Evolutionary conservation across 1,140 invertebrate species (phyloP), one percentile per base, ranked within the genome.

Genomic region (Caenorhabditis briggsae): DNA sequence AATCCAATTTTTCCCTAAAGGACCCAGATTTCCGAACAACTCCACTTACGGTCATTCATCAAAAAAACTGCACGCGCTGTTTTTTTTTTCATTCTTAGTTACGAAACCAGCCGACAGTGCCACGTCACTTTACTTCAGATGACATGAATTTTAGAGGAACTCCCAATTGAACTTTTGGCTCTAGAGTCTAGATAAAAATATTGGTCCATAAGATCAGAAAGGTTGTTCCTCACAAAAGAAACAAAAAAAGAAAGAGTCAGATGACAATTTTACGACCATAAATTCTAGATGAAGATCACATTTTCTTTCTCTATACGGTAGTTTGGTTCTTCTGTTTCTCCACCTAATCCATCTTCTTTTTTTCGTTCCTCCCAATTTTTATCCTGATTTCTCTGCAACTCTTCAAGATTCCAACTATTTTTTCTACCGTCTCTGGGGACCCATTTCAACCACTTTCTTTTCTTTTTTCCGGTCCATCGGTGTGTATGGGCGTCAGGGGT

Each of bases 401-500:
- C 70, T 5, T 78, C 9, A 20, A 50, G 46, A 78, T 23, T 2
- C 23, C 0, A 50, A 20, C 70, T 78, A 41, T 78, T 50, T 78
- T 5, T 41, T 23, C 14, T 50, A 78, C 70, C 16, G 33, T 78
- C 70, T 46, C 70, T n/a, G 70, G 70, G 70, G 70, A 78, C 70
- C 70, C 70, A 78, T 78, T 78, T 50, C 70, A 78, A 78, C 70
- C 70, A 78, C 70, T 78, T 78, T 48, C 46, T 78, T 14, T 46
- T 78, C 70, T 78, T 78, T 78, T 58, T 78, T 78, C 70, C 70
- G 70, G 46, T 78, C 70, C 70, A 78, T 78, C 70, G 70, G 70
- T 78, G 46, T 50, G 70, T 46, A 46, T 50, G 70, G 0, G 70
- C 33, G 33, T 33, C 20, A 18, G 70, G 61, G 61, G 64, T 70